These are phyloP conservation scores for Tineola bisselliella DNA, from an alignment of 2,888 invertebrate species.

Conservation along the genomic window DNA sequence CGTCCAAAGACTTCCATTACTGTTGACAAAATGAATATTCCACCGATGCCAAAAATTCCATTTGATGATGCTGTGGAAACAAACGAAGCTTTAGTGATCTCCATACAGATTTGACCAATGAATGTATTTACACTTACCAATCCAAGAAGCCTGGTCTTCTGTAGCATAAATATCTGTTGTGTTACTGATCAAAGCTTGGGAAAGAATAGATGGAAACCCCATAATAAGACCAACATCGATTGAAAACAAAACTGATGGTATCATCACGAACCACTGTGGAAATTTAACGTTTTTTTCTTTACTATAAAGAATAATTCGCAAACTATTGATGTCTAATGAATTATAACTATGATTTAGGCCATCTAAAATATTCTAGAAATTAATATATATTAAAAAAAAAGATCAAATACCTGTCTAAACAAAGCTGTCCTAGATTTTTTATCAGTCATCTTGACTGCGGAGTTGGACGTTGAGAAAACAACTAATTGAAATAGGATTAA, in stretches of 20 bases:
- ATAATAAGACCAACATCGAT: neutral
- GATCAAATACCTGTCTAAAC: neutral
- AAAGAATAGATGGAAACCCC: neutral
- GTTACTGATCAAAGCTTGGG: neutral
- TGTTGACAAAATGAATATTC: neutral
- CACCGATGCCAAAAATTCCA: neutral
- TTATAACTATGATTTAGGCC: neutral
- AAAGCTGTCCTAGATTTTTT: neutral
- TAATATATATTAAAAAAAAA: too few species aligned
- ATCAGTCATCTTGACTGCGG: neutral
- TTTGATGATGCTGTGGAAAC: neutral
- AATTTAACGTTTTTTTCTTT: neutral
- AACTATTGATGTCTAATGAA: too few species aligned
- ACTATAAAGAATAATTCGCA: too few species aligned
- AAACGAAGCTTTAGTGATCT: too few species aligned
- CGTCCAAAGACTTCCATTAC: neutral
- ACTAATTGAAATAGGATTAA: neutral
- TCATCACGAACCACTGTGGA: slow-evolving; percentile 2
- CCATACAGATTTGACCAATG: too few species aligned
- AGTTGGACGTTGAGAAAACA: neutral
- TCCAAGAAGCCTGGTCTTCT: slow-evolving; percentile 1
- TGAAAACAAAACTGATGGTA: neutral
- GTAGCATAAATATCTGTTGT: slow-evolving; percentile 3
- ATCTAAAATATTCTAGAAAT: too few species aligned
- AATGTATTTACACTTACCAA: slow-evolving; percentile 1